phyloP scores from a whole-genome alignment of 2,113 vertebrate species.

The Larimichthys crocea region DNA sequence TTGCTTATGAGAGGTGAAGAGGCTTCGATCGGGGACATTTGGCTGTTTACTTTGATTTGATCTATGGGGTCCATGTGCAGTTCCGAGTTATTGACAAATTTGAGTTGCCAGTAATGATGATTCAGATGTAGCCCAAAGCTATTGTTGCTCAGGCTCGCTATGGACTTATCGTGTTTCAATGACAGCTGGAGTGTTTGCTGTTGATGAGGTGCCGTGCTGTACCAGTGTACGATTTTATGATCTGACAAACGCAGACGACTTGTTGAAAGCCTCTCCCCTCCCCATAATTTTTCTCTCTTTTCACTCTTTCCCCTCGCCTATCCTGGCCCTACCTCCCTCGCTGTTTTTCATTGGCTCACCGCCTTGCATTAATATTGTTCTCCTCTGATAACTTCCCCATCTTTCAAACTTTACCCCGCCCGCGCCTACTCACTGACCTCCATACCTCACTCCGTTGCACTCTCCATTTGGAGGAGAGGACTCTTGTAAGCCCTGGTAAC shows the following conservation, averaged over 20 bases:
- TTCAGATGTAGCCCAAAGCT: slow-evolving; percentile 57
- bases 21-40: slow-evolving; percentile 58
- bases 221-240: slow-evolving; percentile 51
- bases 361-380: slow-evolving; percentile 61
- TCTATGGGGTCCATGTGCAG: slow-evolving; percentile 41
- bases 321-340: slow-evolving; percentile 14
- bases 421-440: slow-evolving; percentile 56
- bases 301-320: background rate
- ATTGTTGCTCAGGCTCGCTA: slow-evolving; percentile 38
- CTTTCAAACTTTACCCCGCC: slow-evolving; percentile 65
- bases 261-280: slow-evolving; percentile 45
- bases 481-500: slow-evolving; percentile 81
- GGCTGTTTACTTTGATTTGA: slow-evolving; percentile 73
- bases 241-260: slow-evolving; percentile 54
- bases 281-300: slow-evolving; percentile 36
- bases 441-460: slow-evolving; percentile 61
- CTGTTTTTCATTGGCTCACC: slow-evolving; percentile 33
- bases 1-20: slow-evolving; percentile 58
- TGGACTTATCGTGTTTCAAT: slow-evolving; percentile 50
- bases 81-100: slow-evolving; percentile 58
- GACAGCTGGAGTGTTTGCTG: slow-evolving; percentile 53
- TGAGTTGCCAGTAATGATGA: slow-evolving; percentile 44
- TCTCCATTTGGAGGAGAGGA: slow-evolving; percentile 75
- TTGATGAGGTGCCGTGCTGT: slow-evolving; percentile 57
- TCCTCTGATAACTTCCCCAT: slow-evolving; percentile 76